Evolutionary conservation across 2,888 invertebrate genomes (phyloP).

Genomic region (Celastrina argiolus): DNA sequence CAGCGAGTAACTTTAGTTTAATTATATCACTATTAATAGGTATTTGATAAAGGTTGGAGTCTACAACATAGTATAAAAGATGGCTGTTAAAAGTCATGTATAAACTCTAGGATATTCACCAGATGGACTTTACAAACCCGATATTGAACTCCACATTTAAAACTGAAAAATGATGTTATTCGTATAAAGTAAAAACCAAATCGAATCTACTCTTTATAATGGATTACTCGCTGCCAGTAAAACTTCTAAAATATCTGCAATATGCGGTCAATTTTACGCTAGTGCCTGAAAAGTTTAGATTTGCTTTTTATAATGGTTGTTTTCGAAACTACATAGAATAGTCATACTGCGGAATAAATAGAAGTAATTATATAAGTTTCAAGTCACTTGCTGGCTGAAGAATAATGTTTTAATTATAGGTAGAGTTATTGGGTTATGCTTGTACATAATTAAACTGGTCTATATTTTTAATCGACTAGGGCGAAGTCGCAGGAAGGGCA

Average conservation of each 20-base stretch:
- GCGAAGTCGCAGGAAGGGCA: too few species aligned
- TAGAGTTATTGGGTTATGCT: too few species aligned
- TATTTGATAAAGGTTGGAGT: too few species aligned
- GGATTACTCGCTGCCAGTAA: conserved; percentile 22
- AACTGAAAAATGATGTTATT: conserved; percentile 3
- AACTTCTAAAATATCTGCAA: conserved; percentile 25
- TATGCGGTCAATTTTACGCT: conserved; percentile 24
- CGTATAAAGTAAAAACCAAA: conserved; percentile 12
- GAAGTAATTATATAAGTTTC: not conserved
- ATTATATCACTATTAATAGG: not conserved
- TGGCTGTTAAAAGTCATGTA: not conserved
- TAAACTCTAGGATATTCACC: not conserved
- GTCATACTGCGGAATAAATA: not conserved
- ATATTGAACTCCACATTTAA: not conserved
- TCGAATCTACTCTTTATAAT: conserved; percentile 23
- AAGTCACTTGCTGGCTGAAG: too few species aligned
- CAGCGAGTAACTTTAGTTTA: too few species aligned
- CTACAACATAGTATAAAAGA: not conserved
- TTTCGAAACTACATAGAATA: conserved; percentile 10
- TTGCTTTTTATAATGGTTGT: conserved; percentile 21
- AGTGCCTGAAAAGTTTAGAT: conserved; percentile 24
- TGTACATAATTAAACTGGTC: too few species aligned
- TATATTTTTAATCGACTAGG: too few species aligned
- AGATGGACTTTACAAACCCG: not conserved
- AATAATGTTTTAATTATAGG: too few species aligned